Percentiles rank a stretch among this genome's conserved stretches.
These are phyloP conservation scores for Papilio aristodemus DNA, from an alignment of 1,140 invertebrate genomes.

Conservation along the genomic window DNA sequence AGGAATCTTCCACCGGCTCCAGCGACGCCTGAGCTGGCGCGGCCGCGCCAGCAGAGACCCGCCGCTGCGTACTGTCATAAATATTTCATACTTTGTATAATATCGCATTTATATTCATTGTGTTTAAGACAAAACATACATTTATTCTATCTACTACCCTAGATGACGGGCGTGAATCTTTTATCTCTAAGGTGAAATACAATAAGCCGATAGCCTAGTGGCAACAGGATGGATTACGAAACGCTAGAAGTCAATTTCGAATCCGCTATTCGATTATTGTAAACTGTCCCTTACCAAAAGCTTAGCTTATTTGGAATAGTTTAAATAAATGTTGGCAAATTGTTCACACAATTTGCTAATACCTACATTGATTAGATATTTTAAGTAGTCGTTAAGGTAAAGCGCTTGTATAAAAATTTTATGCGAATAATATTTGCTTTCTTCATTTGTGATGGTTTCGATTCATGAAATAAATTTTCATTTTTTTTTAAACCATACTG, in stretches of 20 bases:
- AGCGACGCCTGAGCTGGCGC: background rate
- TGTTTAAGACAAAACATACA: background rate
- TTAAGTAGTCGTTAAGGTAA: background rate
- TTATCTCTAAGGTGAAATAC: background rate
- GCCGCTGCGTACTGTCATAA: background rate
- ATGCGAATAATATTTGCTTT: background rate
- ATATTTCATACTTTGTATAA: constrained; percentile 10
- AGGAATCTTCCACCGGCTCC: background rate
- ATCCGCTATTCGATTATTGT: background rate
- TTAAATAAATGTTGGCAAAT: background rate
- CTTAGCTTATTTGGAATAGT: background rate
- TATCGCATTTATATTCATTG: constrained; percentile 8
- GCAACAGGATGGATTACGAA: background rate
- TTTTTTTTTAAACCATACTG: background rate
- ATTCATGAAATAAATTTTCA: background rate
- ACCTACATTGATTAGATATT: background rate
- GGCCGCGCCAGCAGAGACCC: background rate
- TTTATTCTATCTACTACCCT: background rate
- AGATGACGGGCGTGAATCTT: background rate
- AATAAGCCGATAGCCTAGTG: background rate
- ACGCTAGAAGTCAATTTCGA: background rate
- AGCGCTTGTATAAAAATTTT: background rate
- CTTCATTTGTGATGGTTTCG: background rate
- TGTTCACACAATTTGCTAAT: background rate
- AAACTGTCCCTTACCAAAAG: background rate